Conservation (phyloP, 2,888 invertebrate genomes). For the Micropterix aruncella region DNA sequence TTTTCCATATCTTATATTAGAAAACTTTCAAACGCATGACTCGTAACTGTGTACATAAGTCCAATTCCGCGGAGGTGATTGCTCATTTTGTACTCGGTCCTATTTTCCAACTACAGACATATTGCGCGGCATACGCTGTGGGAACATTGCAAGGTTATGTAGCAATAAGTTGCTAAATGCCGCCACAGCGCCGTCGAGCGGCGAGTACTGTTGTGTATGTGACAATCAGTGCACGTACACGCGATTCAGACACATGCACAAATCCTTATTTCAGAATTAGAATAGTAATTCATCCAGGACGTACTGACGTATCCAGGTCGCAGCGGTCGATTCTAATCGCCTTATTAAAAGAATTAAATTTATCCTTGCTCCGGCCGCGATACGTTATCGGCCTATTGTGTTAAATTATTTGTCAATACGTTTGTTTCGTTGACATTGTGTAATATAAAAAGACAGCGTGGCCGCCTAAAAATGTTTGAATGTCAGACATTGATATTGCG, state of each 20-base stretch:
- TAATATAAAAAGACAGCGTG: conserved; percentile 1
- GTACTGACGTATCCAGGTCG: too few species aligned
- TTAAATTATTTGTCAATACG: background rate
- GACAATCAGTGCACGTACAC: too few species aligned
- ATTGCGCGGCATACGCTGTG: conserved; percentile 38
- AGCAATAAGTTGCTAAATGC: conserved; percentile 41
- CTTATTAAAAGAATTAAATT: background rate
- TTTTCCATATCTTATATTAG: too few species aligned
- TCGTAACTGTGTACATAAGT: too few species aligned
- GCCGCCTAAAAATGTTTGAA: background rate
- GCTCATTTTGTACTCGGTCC: background rate
- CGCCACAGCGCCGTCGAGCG: conserved; percentile 16
- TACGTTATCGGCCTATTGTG: background rate
- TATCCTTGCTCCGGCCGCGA: background rate
- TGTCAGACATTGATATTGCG: background rate
- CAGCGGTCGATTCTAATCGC: background rate
- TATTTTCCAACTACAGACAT: conserved; percentile 14
- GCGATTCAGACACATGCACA: too few species aligned
- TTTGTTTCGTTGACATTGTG: conserved; percentile 8
- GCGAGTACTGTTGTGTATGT: too few species aligned
- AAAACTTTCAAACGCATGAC: too few species aligned
- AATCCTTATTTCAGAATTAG: too few species aligned
- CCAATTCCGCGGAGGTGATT: too few species aligned
- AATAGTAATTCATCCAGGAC: too few species aligned
- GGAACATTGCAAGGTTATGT: conserved; percentile 40